Evolutionary conservation across 2,797 vertebrate genomes (phyloP).

Genomic region (Cynopterus sphinx): DNA sequence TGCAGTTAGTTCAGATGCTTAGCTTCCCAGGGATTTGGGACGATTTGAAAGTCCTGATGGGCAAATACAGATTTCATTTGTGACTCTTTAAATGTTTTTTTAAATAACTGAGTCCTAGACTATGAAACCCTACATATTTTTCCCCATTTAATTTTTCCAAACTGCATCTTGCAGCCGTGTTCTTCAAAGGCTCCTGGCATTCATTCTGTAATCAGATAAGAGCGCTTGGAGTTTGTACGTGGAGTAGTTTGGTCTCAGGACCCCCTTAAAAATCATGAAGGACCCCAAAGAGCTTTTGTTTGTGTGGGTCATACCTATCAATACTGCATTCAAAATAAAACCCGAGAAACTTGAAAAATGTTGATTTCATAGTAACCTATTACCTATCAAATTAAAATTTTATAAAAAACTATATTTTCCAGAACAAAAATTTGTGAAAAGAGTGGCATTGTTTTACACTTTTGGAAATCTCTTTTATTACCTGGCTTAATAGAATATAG

Average conservation of each 20-base stretch:
- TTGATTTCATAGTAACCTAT: not conserved
- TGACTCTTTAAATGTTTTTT: not conserved
- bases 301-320: not conserved
- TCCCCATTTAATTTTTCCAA: not conserved
- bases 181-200: not conserved
- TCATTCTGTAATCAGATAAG: not conserved
- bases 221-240: not conserved
- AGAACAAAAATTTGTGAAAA: constrained; percentile 21
- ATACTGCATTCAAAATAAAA: not conserved
- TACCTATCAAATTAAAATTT: not conserved
- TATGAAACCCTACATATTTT: not conserved
- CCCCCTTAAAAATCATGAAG: not conserved
- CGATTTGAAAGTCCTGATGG: not conserved
- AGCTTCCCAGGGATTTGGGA: not conserved
- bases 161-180: not conserved
- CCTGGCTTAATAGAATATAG: not conserved
- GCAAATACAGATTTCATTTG: not conserved
- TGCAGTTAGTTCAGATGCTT: not conserved
- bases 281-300: not conserved
- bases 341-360: not conserved
- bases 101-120: not conserved
- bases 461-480: not conserved
- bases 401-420: constrained; percentile 13
- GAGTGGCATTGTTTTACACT: not conserved
- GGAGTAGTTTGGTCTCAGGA: not conserved